A percentile compares a stretch with the other conserved stretches of the same genome.
These are phyloP conservation scores for Spatulosminthurus flaviceps DNA, from an alignment of 2,888 invertebrate genomes.

Conservation along the genomic window DNA sequence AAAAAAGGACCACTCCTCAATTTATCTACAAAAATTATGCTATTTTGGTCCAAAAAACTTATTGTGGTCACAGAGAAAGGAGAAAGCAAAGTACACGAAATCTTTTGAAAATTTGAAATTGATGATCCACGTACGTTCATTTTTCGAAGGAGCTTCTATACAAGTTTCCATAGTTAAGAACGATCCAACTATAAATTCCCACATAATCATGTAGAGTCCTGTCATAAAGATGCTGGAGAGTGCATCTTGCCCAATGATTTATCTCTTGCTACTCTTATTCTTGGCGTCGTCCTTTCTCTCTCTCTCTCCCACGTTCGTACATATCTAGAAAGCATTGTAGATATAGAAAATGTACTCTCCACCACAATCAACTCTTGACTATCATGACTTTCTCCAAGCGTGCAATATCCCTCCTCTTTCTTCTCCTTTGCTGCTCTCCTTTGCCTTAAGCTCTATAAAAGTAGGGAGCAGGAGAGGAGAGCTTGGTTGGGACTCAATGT, in stretches of 20 bases:
- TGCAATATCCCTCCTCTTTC: background rate
- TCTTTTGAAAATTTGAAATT: too few species aligned
- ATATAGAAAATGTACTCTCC: background rate
- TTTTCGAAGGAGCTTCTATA: too few species aligned
- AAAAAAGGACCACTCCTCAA: too few species aligned
- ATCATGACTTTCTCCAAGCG: background rate
- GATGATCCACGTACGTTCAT: too few species aligned
- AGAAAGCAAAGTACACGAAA: too few species aligned
- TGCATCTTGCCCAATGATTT: slow-evolving; percentile 34
- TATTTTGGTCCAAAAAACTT: too few species aligned
- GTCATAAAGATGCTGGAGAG: slow-evolving; percentile 34
- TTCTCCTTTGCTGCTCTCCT: background rate
- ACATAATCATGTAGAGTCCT: slow-evolving; percentile 35
- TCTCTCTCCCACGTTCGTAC: background rate
- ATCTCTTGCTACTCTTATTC: slow-evolving; percentile 27
- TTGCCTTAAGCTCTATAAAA: background rate
- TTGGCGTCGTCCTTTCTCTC: slow-evolving; percentile 21
- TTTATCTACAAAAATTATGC: too few species aligned
- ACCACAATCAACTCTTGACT: slow-evolving; percentile 24
- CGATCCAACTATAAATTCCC: slow-evolving; percentile 38
- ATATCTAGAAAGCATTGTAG: background rate
- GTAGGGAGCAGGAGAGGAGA: background rate
- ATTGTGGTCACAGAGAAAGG: too few species aligned
- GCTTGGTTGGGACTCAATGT: background rate
- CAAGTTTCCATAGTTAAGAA: too few species aligned